Evolutionary conservation across 2,113 vertebrate species (phyloP), one percentile per base, ranked within the genome.

Genomic region (Leucosticte australis): DNA sequence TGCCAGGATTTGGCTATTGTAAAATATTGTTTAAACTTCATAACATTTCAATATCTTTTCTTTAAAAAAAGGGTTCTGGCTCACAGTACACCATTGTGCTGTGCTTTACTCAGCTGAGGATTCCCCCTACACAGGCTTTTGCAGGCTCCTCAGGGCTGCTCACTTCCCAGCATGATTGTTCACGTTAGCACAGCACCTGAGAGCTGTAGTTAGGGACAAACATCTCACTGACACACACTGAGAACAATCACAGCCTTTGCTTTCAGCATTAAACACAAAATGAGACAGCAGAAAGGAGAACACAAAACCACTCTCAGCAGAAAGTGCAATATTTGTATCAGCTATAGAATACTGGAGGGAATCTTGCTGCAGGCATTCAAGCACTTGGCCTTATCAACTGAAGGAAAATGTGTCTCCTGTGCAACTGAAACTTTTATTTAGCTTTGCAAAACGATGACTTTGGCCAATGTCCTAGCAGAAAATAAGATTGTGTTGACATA

Each of bases 371-470:
- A 86, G 74, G 56, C 62, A 18, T 71, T 77, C 44, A 90, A 26
- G 56, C 55, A 44, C 73, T 90, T 81, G 56, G 78, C 46, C 46
- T 80, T 93, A 86, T 27, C 68, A 88, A 35, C 27, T 76, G 42
- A 55, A 60, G 60, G 57, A 86, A 92, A 95, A 74, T 76, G 37
- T 27, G 55, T 80, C 60, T 83, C 20, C 6, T n/a, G 30, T 85
- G 68, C 28, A 78, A 90, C n/a, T 90, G 88, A 71, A 86, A 93
- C 67, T 86, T 89, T 75, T 49, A 84, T 93, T 95, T 90, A 87
- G 90, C 49, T 73, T 86, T 90, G 50, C 60, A 53, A 82, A 89
- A 56, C 1, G 10, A 56, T 81, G 20, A 67, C 56, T 88, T 91
- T 90, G 76, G 70, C 63, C 89, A 74, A 20, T 53, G 31, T 63